A percentile compares a stretch with the other conserved stretches of the same genome.
Conservation (phyloP, 2,797 vertebrate species). For the Molothrus aeneus region DNA sequence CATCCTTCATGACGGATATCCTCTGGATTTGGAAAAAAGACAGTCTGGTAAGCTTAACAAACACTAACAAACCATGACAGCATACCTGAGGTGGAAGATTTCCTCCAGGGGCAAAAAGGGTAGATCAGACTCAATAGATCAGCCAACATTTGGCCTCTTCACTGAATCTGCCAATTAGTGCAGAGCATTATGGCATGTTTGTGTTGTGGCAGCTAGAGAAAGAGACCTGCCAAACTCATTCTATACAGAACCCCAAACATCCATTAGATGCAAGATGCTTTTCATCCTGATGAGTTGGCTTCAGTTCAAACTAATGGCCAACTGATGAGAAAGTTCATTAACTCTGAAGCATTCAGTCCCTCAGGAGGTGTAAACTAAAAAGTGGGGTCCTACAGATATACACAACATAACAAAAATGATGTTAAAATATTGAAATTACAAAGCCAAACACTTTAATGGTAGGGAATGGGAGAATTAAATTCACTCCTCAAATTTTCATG, state of each 20-base stretch:
- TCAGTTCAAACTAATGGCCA: conserved; percentile 57
- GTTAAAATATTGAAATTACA: conserved; percentile 56
- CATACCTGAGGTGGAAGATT: conserved; percentile 52
- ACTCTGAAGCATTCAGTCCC: conserved; percentile 54
- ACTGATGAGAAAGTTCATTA: conserved; percentile 70
- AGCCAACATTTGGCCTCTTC: conserved; percentile 54
- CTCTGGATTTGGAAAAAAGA: neutral
- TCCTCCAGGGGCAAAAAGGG: conserved; percentile 34
- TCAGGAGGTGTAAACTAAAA: conserved; percentile 62
- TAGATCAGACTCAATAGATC: conserved; percentile 50
- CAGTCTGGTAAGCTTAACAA: conserved; percentile 18
- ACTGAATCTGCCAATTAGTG: conserved; percentile 61
- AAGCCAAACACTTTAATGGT: conserved; percentile 42
- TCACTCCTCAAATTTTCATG: conserved; percentile 9
- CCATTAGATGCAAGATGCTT: conserved; percentile 66
- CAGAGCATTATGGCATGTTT: conserved; percentile 55
- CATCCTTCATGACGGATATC: neutral
- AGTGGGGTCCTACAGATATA: conserved; percentile 60
- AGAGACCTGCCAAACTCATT: conserved; percentile 67
- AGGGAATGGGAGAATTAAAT: conserved; percentile 21
- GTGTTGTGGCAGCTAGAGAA: conserved; percentile 66
- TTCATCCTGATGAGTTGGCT: conserved; percentile 66
- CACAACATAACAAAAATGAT: conserved; percentile 33
- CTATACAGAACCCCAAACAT: conserved; percentile 67
- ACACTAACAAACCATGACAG: neutral